These are phyloP conservation scores for Colletes collaris DNA, from an alignment of 2,888 invertebrate genomes.

Conservation along the genomic window DNA sequence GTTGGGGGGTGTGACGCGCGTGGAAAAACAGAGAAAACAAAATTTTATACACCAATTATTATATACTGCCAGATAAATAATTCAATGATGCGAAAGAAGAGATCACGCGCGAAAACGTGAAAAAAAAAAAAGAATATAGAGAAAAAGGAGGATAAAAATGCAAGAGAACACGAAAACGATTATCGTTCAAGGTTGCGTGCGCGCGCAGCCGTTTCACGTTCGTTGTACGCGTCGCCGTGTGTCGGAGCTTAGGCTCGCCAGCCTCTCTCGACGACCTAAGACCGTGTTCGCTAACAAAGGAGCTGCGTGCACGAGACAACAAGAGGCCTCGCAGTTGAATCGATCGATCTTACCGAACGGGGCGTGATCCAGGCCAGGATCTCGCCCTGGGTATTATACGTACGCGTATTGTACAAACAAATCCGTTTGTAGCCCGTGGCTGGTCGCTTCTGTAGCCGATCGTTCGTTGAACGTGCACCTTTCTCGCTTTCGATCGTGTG, in stretches of 20 bases:
- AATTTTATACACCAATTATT: constrained; percentile 78
- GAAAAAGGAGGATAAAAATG: neutral
- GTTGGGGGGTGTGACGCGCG: neutral
- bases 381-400: constrained; percentile 23
- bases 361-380: constrained; percentile 34
- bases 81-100: constrained; percentile 55
- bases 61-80: constrained; percentile 77
- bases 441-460: constrained; percentile 25
- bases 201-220: constrained; percentile 27
- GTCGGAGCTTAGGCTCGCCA: constrained; percentile 56
- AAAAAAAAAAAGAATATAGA: constrained; percentile 1
- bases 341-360: constrained; percentile 63
- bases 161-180: neutral
- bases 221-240: constrained; percentile 54
- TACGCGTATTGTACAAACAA: constrained; percentile 11
- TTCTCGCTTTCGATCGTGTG: constrained; percentile 47
- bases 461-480: constrained; percentile 48
- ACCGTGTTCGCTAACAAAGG: constrained; percentile 58
- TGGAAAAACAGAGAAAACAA: constrained; percentile 61
- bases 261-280: constrained; percentile 65
- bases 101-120: constrained; percentile 26
- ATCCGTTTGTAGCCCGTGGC: neutral
- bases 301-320: constrained; percentile 50
- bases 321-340: constrained; percentile 68
- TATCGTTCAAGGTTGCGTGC: constrained; percentile 50